A percentile compares a stretch with the other conserved stretches of the same genome.
These are phyloP conservation scores for Acromyrmex charruanus DNA, from an alignment of 1,140 invertebrate species.

Conservation along the genomic window DNA sequence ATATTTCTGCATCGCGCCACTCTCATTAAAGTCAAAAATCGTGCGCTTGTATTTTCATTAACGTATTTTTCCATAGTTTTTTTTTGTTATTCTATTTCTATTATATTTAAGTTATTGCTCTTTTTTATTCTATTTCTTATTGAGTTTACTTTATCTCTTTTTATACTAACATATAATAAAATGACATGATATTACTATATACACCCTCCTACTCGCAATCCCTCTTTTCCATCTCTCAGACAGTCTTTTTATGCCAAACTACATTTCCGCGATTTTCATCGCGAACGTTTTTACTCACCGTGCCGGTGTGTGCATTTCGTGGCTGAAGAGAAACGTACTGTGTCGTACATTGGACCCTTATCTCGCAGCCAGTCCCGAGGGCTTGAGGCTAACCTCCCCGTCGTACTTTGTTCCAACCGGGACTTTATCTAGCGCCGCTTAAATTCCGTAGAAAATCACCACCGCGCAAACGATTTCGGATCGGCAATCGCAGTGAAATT, in stretches of 20 bases:
- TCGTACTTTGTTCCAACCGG: slow-evolving; percentile 53
- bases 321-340: slow-evolving; percentile 58
- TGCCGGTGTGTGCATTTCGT: slow-evolving; percentile 36
- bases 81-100: not conserved
- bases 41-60: not conserved
- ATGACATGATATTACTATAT: not conserved
- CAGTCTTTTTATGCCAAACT: slow-evolving; percentile 45
- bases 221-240: not conserved
- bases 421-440: slow-evolving; percentile 63
- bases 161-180: not conserved
- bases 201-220: not conserved
- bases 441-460: slow-evolving; percentile 55
- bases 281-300: slow-evolving; percentile 49
- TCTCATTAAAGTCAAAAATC: too few species aligned
- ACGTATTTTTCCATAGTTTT: not conserved
- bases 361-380: slow-evolving; percentile 33
- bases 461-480: slow-evolving; percentile 28
- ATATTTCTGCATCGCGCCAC: too few species aligned
- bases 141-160: slow-evolving; percentile 7
- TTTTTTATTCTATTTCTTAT: not conserved
- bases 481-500: not conserved
- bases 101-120: not conserved
- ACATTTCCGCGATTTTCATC: slow-evolving; percentile 56
- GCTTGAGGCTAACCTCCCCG: slow-evolving; percentile 43
- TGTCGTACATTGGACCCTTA: slow-evolving; percentile 57